These are phyloP conservation scores for Alviniconcha marisindica DNA, from an alignment of 1,140 invertebrate species.

Conservation along the genomic window DNA sequence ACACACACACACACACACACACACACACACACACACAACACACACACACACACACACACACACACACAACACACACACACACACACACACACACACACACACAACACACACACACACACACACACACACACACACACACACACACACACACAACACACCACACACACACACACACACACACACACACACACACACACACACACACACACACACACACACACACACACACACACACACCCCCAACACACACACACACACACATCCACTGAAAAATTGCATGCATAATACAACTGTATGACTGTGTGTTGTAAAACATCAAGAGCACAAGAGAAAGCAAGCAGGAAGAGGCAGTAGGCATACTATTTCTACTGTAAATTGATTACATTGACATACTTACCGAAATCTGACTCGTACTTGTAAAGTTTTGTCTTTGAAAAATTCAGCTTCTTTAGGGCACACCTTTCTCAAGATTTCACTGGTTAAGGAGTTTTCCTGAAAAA, in stretches of 20 bases:
- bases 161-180: background rate
- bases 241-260: background rate
- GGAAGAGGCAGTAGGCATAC: too few relatives aligned
- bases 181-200: slow-evolving; percentile 24
- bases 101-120: background rate
- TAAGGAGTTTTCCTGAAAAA: slow-evolving; percentile 73
- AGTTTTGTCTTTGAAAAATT: slow-evolving; percentile 71
- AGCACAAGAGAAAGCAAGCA: too few relatives aligned
- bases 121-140: background rate
- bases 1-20: background rate
- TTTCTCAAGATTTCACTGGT: slow-evolving; percentile 73
- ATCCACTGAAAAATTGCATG: too few relatives aligned
- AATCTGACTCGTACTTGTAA: slow-evolving; percentile 72
- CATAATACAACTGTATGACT: too few relatives aligned
- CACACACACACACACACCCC: slow-evolving; percentile 21
- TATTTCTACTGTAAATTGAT: too few relatives aligned
- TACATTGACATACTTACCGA: slow-evolving; percentile 69
- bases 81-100: background rate
- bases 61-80: background rate
- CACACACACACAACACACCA: background rate
- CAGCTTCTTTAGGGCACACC: slow-evolving; percentile 73
- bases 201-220: slow-evolving; percentile 24
- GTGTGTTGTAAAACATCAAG: too few relatives aligned
- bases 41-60: background rate
- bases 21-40: background rate